Conservation (phyloP, 2,797 vertebrate species). For the Sebastiscus tertius region DNA sequence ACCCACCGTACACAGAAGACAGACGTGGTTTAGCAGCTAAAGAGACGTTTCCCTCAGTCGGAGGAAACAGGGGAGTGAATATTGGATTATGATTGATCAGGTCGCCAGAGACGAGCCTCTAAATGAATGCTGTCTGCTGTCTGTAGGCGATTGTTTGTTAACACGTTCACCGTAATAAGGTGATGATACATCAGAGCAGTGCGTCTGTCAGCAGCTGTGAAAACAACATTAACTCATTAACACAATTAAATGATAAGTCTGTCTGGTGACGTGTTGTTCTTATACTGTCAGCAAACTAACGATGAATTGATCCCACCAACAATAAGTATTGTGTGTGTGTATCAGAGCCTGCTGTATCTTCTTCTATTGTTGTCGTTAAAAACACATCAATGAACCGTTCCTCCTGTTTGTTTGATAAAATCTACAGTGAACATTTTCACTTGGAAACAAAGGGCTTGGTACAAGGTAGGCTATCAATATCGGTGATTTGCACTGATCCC, state of each 20-base stretch:
- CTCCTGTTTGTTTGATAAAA: too few relatives aligned
- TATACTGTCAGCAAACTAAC: not conserved
- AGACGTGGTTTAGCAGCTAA: too few relatives aligned
- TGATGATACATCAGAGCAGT: not conserved
- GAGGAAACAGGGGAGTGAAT: not conserved
- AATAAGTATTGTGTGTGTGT: not conserved
- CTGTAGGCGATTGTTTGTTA: not conserved
- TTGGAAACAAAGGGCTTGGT: too few relatives aligned
- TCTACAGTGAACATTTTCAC: too few relatives aligned
- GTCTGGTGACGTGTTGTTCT: not conserved
- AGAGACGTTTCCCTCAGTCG: not conserved
- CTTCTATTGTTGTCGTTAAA: too few relatives aligned
- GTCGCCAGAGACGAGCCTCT: not conserved
- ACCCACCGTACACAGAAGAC: not conserved
- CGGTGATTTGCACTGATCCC: too few relatives aligned
- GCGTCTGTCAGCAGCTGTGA: not conserved
- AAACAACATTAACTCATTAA: not conserved
- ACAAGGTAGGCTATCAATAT: too few relatives aligned
- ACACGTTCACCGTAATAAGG: not conserved
- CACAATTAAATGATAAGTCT: not conserved
- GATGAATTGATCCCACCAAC: not conserved
- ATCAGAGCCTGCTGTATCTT: not conserved
- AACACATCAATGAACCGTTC: too few relatives aligned
- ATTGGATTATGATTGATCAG: constrained; percentile 4
- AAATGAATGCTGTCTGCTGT: not conserved